Conservation (phyloP, 2,888 invertebrate genomes). For the Limenitis arthemis region DNA sequence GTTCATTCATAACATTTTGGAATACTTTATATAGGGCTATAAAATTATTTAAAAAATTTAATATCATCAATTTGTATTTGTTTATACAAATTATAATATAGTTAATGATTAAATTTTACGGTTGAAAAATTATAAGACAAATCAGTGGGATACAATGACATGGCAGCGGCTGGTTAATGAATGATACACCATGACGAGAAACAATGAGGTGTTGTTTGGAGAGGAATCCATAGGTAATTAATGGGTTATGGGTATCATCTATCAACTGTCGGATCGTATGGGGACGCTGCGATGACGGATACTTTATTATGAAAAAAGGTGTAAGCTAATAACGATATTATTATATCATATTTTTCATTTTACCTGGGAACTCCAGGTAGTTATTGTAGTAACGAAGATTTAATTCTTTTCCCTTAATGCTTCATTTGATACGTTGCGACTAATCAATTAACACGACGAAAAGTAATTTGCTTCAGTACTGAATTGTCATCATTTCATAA, state of each 20-base stretch:
- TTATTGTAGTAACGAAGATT: too few species aligned
- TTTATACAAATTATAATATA: too few species aligned
- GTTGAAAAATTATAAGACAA: constrained; percentile 56
- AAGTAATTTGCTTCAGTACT: too few species aligned
- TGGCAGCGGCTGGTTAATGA: constrained; percentile 63
- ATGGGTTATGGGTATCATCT: constrained; percentile 55
- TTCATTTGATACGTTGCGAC: too few species aligned
- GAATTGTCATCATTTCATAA: too few species aligned
- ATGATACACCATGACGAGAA: constrained; percentile 44
- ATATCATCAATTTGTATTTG: too few species aligned
- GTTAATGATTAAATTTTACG: constrained; percentile 33
- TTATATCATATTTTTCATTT: not conserved
- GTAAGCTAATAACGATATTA: not conserved
- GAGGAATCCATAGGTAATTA: constrained; percentile 60
- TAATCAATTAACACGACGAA: too few species aligned
- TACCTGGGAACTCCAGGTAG: too few species aligned
- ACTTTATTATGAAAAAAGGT: not conserved
- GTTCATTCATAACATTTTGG: constrained; percentile 13
- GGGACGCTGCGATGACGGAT: not conserved
- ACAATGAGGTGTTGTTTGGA: constrained; percentile 57
- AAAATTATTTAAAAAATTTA: too few species aligned
- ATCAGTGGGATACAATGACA: constrained; percentile 54
- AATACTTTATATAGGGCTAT: not conserved
- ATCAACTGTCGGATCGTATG: constrained; percentile 33
- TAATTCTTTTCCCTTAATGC: not conserved